These are phyloP conservation scores for Entomyzon cyanotis DNA, from an alignment of 2,113 vertebrate species.

Conservation along the genomic window DNA sequence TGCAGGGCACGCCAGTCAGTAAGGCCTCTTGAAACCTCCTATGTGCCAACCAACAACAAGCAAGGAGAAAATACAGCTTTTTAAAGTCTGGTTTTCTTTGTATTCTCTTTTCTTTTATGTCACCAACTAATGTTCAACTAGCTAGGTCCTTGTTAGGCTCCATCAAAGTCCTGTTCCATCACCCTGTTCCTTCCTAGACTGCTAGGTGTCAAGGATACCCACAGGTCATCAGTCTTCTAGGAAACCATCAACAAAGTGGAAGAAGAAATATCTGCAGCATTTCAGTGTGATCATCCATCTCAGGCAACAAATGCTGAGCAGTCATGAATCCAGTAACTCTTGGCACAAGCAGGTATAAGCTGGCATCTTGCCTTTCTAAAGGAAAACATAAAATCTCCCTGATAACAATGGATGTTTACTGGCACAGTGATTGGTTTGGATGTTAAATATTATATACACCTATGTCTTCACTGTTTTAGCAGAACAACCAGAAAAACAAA, in stretches of 20 bases:
- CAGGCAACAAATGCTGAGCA: neutral
- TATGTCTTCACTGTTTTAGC: neutral
- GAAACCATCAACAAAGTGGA: neutral
- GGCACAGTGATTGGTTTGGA: neutral
- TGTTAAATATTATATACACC: neutral
- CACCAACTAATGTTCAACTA: neutral
- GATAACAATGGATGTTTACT: neutral
- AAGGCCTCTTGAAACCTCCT: neutral
- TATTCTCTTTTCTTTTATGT: neutral
- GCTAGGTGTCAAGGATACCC: neutral
- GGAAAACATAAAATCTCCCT: neutral
- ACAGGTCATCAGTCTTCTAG: neutral
- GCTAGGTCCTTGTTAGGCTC: neutral
- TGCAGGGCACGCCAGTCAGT: neutral
- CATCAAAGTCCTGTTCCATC: neutral
- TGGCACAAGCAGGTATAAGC: neutral
- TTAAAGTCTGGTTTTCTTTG: neutral
- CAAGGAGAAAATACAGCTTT: neutral
- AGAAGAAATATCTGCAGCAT: neutral
- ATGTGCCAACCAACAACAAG: neutral
- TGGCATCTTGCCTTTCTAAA: neutral
- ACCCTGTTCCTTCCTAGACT: neutral
- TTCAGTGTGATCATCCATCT: neutral
- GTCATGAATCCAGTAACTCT: neutral
- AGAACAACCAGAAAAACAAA: neutral